Conservation (phyloP, 1,140 invertebrate genomes). For the Lepidurus apus region DNA sequence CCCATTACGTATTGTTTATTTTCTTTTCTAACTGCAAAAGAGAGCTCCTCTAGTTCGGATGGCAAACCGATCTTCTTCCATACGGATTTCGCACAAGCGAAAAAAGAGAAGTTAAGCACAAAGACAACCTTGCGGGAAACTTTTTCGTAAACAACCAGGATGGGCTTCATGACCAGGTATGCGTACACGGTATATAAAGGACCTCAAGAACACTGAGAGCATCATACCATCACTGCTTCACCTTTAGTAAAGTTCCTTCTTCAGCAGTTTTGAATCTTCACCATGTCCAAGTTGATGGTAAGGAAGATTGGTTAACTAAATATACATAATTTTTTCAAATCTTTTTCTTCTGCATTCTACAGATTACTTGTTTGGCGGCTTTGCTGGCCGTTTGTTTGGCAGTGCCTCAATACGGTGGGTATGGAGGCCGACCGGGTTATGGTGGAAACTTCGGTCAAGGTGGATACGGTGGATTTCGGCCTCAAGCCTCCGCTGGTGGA, state of each 20-base stretch:
- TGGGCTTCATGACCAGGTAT: background rate
- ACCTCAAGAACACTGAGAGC: background rate
- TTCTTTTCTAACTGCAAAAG: background rate
- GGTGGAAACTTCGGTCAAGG: background rate
- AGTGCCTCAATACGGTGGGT: background rate
- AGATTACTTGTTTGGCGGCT: background rate
- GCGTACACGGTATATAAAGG: background rate
- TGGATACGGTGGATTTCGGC: background rate
- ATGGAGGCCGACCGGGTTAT: background rate
- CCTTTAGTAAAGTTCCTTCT: background rate
- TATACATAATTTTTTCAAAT: background rate
- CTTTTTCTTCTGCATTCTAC: background rate
- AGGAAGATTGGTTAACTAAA: background rate
- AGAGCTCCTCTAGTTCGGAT: background rate
- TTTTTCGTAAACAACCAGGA: background rate
- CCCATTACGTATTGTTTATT: background rate
- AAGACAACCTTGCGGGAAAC: too few relatives aligned
- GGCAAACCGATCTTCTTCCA: too few relatives aligned
- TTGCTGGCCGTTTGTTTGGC: background rate
- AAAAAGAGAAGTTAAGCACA: too few relatives aligned
- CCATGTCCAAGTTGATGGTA: background rate
- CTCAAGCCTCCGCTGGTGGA: conserved; percentile 13
- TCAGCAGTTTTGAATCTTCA: background rate
- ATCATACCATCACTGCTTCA: background rate
- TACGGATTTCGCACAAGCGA: too few relatives aligned